Evolutionary conservation across 1,140 invertebrate species (phyloP).

Genomic region (Glossosoma conforme): DNA sequence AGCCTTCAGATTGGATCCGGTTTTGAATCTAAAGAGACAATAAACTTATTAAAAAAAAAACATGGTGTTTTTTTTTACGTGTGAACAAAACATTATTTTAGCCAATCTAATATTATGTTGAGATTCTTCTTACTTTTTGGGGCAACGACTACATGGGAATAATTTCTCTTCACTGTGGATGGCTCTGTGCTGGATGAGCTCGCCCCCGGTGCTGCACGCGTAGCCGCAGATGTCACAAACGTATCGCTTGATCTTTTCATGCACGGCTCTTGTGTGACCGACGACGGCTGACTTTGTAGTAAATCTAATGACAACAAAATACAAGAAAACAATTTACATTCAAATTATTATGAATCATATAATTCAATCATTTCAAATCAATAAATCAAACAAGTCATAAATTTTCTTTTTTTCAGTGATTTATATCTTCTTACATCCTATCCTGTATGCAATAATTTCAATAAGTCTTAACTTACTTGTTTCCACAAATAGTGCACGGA

Average conservation of each 20-base stretch:
- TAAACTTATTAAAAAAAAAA: conserved; percentile 1
- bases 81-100: background rate
- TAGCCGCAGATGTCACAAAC: conserved; percentile 56
- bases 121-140: conserved; percentile 38
- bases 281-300: conserved; percentile 45
- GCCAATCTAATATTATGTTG: background rate
- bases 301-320: conserved; percentile 35
- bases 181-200: conserved; percentile 46
- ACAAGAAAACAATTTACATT: background rate
- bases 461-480: conserved; percentile 50
- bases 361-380: no score
- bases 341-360: no score
- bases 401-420: no score
- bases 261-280: conserved; percentile 48
- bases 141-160: conserved; percentile 43
- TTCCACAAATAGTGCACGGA: conserved; percentile 42
- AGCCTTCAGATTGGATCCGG: conserved; percentile 47
- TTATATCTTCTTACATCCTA: no score
- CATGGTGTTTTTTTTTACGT: background rate
- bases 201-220: conserved; percentile 47
- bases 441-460: no score
- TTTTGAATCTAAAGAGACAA: conserved; percentile 40
- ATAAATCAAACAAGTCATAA: no score
- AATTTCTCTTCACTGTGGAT: conserved; percentile 50
- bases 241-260: conserved; percentile 63